Base-by-base conservation (phyloP, 2,113 vertebrate genomes). In the Mustela lutreola region DNA sequence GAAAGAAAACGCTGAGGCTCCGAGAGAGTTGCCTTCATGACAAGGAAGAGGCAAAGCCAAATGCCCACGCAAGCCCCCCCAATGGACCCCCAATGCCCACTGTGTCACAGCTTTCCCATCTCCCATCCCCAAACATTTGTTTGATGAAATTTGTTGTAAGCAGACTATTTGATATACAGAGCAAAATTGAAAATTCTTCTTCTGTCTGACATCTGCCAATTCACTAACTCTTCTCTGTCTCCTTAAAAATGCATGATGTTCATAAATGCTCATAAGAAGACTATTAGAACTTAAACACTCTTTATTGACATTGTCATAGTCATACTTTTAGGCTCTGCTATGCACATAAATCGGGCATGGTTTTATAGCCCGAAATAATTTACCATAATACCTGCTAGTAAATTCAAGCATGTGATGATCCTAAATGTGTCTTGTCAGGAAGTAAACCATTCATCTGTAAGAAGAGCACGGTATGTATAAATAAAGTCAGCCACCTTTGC, bases 311-410 rank as follows among this genome's bases (percentile, higher is more conserved):
- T 62, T 53, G 36, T 92, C 53, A 84, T 84, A 85, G 75, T 87
- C 84, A 28, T n/a, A 70, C 78, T 58, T 85, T 45, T 0, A 48
- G 62, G 39, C 58, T 71, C 81, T 39, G 48, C 76, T 60, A 36
- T 63, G 95, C 58, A 36, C 76, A 45, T 93, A 56, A 88, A 93
- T 89, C 0, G 4, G 42, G 24, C 33, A 48, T 70, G 85, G 78
- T 96, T 97, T 97, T 92, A 81, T 78, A 65, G 96, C 81, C 84
- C 53, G 81, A 81, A 76, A 97, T 97, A 89, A 98, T 91, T 97
- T 94, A 89, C 71, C 50, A 87, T 89, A 91, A 94, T 65, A 67
- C 65, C 71, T 89, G 89, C 95, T 82, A 63, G 88, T 94, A 85
- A 97, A 96, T 96, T 63, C 0, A 4, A 94, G 89, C 79, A 50